Evolutionary conservation across 2,888 invertebrate genomes (phyloP), one percentile per base, ranked within the genome.

Genomic region (Eremobia ochroleuca): DNA sequence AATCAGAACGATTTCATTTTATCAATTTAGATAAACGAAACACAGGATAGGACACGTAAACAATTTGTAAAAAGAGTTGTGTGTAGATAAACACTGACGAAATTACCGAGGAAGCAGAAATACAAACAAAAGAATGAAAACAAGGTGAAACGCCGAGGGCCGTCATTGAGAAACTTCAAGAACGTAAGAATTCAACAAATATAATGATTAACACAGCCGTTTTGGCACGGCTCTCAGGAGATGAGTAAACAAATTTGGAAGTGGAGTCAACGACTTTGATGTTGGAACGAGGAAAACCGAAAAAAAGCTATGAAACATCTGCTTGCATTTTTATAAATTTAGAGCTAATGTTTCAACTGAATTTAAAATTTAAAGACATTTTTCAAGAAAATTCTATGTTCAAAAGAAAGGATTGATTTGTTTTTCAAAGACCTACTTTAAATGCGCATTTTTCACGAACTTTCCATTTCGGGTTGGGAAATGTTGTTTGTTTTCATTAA

Each of bases 231-330:
- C 87, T 70, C 89, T 80, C 80, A 58, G 85, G 85, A 85, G 91
- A 92, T 95, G 95, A 95, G 93, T 94, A 94, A 95, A 95, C 95
- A 94, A 85, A 92, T 92, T 94, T 93, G 84, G 87, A 85, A 77
- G 86, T 83, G 89, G 90, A 93, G 96, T 96, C 96, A 95, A 92
- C 95, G 96, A 96, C 95, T 94, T 90, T 87, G 8, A 61, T 8
- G 82, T 78, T 52, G 18, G 18, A 73, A 87, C 82, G 90, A 83
- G 87, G 83, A 91, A 91, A 83, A 84, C 1, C 21, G 9, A 90
- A 91, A 92, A 88, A 89, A 83, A 92, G 91, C 88, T 89, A 74
- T 71, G 91, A 90, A 92, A 79, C 83, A 81, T 79, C 70, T 81
- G 76, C 61, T 74, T 85, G 25, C 21, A 78, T 80, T 84, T 84